Conservation (phyloP, 2,797 vertebrate species). For the Petrocephalus sullivani region DNA sequence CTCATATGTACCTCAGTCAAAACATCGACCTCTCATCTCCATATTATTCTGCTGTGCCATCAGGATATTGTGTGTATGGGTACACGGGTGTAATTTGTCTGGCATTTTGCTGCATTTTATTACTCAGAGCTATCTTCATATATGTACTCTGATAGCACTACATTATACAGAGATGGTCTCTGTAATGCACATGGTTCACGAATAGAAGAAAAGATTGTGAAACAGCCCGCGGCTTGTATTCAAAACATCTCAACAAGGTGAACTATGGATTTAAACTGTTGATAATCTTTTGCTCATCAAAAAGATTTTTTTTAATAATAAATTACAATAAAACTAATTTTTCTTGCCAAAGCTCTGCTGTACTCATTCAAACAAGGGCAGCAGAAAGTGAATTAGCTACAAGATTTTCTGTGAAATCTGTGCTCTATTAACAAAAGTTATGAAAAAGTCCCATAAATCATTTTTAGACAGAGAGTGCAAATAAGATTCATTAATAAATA, state of each 20-base stretch:
- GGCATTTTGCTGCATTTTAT: background rate
- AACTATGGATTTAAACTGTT: background rate
- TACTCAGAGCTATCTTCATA: background rate
- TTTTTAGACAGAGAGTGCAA: background rate
- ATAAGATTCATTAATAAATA: background rate
- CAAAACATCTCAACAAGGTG: background rate
- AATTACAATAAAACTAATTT: background rate
- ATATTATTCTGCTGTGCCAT: background rate
- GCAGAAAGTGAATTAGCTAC: background rate
- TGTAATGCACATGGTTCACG: background rate
- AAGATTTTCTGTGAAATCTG: background rate
- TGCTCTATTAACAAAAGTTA: background rate
- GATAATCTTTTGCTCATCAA: background rate
- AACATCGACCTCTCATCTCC: background rate
- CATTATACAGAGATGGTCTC: background rate
- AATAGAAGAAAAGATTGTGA: background rate
- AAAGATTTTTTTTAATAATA: background rate
- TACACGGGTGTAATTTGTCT: conserved; percentile 16
- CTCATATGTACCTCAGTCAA: background rate
- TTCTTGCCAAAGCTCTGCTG: background rate
- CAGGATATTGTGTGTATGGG: background rate
- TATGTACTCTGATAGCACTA: background rate
- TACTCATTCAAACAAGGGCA: background rate
- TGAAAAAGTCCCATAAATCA: background rate
- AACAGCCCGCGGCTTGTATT: background rate